Conservation (phyloP, 30 jellyfish, hydroid and myxozoan genomes). For the Aurelia aurita region DNA sequence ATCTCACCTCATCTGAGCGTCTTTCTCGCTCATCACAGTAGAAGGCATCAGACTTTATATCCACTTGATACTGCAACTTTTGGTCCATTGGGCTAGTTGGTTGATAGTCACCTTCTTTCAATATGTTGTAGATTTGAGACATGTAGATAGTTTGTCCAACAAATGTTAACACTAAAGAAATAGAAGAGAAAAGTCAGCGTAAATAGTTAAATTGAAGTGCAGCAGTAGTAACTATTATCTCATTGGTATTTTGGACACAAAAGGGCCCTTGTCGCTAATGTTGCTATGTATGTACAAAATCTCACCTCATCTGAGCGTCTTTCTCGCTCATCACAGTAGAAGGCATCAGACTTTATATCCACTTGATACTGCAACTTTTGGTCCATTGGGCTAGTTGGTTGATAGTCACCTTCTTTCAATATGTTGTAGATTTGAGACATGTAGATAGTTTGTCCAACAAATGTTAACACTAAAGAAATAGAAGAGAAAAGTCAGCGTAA, state of each 20-base stretch:
- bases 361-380: not conserved
- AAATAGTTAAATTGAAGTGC: too few relatives aligned
- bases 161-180: not conserved
- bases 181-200: not conserved
- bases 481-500: not conserved
- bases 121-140: not conserved
- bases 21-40: not conserved
- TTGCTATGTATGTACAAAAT: too few relatives aligned
- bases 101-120: not conserved
- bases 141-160: conserved; percentile 11
- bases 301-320: too few relatives aligned
- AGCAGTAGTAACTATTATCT: too few relatives aligned
- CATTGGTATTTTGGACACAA: too few relatives aligned
- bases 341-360: not conserved
- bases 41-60: not conserved
- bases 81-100: not conserved
- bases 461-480: not conserved
- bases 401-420: not conserved
- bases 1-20: too few relatives aligned
- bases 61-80: not conserved
- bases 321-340: not conserved
- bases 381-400: not conserved
- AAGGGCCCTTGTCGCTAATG: too few relatives aligned
- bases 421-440: not conserved
- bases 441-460: conserved; percentile 9